Percentiles rank a stretch among this genome's conserved stretches.
Evolutionary conservation across 2,113 vertebrate species (phyloP).

Genomic region (Arothron firmamentum): DNA sequence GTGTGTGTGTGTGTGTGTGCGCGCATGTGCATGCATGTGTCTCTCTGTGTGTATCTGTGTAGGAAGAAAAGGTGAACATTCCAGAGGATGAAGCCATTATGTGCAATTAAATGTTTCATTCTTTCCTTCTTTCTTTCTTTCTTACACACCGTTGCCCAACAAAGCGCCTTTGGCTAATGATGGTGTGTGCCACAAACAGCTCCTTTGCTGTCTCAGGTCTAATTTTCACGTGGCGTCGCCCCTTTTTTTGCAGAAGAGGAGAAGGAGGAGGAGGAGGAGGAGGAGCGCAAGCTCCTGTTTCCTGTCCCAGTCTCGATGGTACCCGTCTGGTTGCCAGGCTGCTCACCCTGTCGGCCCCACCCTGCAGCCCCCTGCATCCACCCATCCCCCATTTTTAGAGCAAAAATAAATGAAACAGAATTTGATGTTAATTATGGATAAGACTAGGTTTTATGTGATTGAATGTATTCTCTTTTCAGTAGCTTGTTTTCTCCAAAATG

Average conservation of each 20-base stretch:
- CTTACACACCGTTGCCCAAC: conserved; percentile 13
- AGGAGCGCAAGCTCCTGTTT: conserved; percentile 43
- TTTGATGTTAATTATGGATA: no score
- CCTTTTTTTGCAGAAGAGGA: conserved; percentile 8
- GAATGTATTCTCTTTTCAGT: background rate
- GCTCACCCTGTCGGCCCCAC: conserved; percentile 6
- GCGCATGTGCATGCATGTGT: conserved; percentile 6
- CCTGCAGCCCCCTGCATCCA: background rate
- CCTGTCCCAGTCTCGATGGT: conserved; percentile 47
- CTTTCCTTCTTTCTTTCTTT: background rate
- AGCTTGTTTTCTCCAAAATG: conserved; percentile 1
- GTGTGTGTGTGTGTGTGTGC: conserved; percentile 11
- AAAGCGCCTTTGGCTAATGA: conserved; percentile 36
- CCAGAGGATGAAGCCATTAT: conserved; percentile 38
- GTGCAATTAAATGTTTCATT: conserved; percentile 1
- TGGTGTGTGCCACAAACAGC: conserved; percentile 28
- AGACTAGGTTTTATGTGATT: background rate
- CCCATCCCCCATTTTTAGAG: conserved; percentile 1
- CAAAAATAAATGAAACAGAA: no score
- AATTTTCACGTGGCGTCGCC: no score
- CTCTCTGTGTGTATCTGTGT: conserved; percentile 11
- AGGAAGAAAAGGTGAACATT: conserved; percentile 31
- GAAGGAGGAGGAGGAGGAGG: conserved; percentile 39
- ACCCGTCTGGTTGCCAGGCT: conserved; percentile 58
- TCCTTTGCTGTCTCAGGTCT: conserved; percentile 22